These are phyloP conservation scores for Cebus imitator DNA, from an alignment of 2,113 vertebrate species.

Conservation along the genomic window DNA sequence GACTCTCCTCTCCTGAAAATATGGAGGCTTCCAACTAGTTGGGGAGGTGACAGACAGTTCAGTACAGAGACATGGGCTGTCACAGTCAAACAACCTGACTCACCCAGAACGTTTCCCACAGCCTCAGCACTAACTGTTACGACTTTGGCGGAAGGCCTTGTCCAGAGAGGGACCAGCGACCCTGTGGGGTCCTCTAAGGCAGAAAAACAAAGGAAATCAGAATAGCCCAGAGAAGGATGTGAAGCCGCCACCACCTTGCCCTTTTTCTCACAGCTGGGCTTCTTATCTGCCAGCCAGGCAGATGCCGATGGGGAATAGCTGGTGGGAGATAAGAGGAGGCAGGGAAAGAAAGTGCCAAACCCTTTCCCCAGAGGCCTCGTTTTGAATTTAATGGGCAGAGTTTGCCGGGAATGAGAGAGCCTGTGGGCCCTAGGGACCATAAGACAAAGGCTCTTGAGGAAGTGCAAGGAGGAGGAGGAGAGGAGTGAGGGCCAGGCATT, in stretches of 20 bases:
- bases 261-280: constrained; percentile 1
- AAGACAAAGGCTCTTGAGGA: constrained; percentile 77
- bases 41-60: neutral
- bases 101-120: neutral
- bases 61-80: neutral
- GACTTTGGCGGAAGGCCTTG: neutral
- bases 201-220: no score
- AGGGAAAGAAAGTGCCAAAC: constrained; percentile 38
- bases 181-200: neutral
- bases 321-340: constrained; percentile 2
- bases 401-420: constrained; percentile 58
- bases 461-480: constrained; percentile 65
- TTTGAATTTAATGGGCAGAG: constrained; percentile 62
- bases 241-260: neutral
- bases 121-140: neutral
- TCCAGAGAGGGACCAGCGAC: neutral
- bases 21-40: neutral
- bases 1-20: neutral
- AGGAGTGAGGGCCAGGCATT: constrained; percentile 34
- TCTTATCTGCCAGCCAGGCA: neutral
- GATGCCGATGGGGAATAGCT: neutral
- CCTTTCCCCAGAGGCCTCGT: constrained; percentile 59
- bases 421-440: constrained; percentile 66
- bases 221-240: neutral
- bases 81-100: neutral